These are phyloP conservation scores for Dysdera silvatica DNA, from an alignment of 1,140 invertebrate species.

Conservation along the genomic window DNA sequence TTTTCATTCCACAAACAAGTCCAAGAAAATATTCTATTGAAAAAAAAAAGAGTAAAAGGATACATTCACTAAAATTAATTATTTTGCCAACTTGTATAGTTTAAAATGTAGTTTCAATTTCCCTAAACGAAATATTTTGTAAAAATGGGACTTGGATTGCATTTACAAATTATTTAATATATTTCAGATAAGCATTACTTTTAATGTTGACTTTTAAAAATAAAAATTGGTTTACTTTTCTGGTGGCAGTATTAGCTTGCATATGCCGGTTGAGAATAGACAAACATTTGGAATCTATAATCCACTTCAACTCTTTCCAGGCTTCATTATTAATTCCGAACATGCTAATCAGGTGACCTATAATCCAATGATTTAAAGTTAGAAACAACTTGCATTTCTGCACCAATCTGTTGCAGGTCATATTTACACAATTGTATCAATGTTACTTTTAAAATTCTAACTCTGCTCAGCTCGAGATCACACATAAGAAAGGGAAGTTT, in stretches of 20 bases:
- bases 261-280: slow-evolving; percentile 44
- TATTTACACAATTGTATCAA: neutral
- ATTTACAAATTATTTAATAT: neutral
- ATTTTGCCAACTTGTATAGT: too few relatives aligned
- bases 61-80: too few relatives aligned
- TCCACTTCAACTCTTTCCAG: slow-evolving; percentile 47
- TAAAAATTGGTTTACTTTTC: neutral
- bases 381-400: neutral
- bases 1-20: too few relatives aligned
- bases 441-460: neutral
- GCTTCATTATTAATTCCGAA: slow-evolving; percentile 45
- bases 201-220: neutral
- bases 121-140: neutral
- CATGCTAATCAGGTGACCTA: slow-evolving; percentile 46
- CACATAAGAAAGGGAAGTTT: neutral
- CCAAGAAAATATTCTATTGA: too few relatives aligned
- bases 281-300: slow-evolving; percentile 48
- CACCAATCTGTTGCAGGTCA: neutral
- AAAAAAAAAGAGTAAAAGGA: too few relatives aligned
- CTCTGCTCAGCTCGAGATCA: neutral
- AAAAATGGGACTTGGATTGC: neutral
- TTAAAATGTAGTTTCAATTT: neutral
- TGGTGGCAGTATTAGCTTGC: slow-evolving; percentile 40
- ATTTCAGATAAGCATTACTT: neutral
- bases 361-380: neutral